Conservation (phyloP, 2,797 vertebrate species). For the Momotus momota region DNA sequence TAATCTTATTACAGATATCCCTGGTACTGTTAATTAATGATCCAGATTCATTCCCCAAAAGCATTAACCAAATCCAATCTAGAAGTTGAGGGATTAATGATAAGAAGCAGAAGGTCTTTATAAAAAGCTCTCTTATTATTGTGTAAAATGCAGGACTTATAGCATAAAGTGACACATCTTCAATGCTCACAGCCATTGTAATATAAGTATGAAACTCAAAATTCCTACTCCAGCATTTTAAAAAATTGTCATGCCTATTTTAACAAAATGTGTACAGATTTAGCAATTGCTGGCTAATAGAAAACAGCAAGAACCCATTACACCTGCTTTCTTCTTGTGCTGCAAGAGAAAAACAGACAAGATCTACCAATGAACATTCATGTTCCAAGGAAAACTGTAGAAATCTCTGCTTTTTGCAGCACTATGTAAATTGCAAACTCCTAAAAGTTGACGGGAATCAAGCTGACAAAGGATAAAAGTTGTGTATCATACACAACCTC, state of each 20-base stretch:
- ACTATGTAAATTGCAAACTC: neutral
- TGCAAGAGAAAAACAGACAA: neutral
- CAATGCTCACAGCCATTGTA: neutral
- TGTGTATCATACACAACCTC: neutral
- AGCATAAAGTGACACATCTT: neutral
- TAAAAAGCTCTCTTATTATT: neutral
- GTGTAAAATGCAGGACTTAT: neutral
- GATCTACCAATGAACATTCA: neutral
- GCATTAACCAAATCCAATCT: conserved; percentile 55
- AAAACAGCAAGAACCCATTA: neutral
- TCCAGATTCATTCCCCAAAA: conserved; percentile 34
- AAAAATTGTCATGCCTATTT: neutral
- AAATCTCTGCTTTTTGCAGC: neutral
- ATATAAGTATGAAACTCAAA: neutral
- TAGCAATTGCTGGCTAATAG: neutral
- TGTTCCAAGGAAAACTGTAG: neutral
- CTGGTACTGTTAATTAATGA: conserved; percentile 55
- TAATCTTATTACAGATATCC: conserved; percentile 63
- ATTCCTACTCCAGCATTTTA: neutral
- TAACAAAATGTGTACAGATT: neutral
- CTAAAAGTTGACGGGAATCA: neutral
- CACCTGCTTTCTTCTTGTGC: neutral
- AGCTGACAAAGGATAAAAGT: neutral
- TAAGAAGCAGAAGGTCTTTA: conserved; percentile 17
- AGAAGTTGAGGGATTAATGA: conserved; percentile 50